Conservation (phyloP, 2,888 invertebrate genomes). For the Antheraea assamensis region DNA sequence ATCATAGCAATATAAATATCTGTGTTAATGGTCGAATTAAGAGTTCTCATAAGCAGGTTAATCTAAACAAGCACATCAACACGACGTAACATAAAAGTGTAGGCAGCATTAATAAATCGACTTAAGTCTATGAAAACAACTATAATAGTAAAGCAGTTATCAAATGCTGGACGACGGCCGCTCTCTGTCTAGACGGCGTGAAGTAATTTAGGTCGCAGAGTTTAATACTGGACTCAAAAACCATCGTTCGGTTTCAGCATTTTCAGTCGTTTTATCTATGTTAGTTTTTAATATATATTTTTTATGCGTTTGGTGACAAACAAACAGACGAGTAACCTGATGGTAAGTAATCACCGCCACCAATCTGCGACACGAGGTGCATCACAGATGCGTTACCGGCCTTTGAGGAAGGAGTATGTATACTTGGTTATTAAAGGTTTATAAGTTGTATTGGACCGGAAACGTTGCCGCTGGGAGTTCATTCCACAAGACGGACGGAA, state of each 20-base stretch:
- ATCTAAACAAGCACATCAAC: background rate
- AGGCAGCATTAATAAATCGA: background rate
- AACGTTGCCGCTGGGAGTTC: too few species aligned
- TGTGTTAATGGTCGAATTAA: background rate
- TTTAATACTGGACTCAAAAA: background rate
- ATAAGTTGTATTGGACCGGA: too few species aligned
- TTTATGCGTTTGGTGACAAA: too few species aligned
- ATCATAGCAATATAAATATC: background rate
- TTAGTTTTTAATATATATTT: background rate
- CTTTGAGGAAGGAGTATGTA: too few species aligned
- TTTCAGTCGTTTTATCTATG: background rate
- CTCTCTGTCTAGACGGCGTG: background rate
- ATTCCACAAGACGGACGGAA: too few species aligned
- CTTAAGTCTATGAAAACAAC: background rate
- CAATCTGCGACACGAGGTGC: too few species aligned
- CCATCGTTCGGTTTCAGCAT: background rate
- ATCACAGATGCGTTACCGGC: too few species aligned
- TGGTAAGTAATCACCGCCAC: too few species aligned
- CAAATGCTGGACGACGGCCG: background rate
- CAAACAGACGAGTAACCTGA: too few species aligned
- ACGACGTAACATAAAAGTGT: conserved; percentile 1
- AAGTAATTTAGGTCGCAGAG: background rate
- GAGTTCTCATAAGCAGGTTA: background rate
- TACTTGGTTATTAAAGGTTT: too few species aligned
- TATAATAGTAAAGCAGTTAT: background rate